phyloP scores from a whole-genome alignment of 64 coral and sea anemone species.

The Acropora tenuis region DNA sequence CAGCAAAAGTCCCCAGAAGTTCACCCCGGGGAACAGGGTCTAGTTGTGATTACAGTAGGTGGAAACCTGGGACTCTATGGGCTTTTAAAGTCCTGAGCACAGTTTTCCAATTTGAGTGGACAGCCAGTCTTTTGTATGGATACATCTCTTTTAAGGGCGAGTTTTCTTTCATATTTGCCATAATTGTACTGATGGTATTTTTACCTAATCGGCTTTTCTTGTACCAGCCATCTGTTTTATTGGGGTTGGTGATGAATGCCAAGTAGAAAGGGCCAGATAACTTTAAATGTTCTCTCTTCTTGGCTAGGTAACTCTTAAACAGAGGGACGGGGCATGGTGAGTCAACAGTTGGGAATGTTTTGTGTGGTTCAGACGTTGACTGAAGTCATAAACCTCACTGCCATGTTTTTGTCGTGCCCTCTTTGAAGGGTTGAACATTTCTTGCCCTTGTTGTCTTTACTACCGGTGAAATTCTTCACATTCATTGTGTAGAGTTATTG shows the following conservation, averaged over 20 bases:
- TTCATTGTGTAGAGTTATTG: slow-evolving; percentile 56
- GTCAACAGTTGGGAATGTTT: not conserved
- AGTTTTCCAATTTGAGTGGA: too few species aligned
- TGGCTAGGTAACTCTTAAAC: not conserved
- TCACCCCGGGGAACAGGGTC: too few species aligned
- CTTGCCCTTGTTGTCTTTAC: not conserved
- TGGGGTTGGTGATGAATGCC: slow-evolving; percentile 26
- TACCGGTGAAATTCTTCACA: slow-evolving; percentile 21
- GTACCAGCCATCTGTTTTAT: not conserved
- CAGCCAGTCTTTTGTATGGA: slow-evolving; percentile 15
- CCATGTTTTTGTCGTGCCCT: not conserved
- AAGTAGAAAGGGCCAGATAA: slow-evolving; percentile 28
- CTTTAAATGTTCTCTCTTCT: slow-evolving; percentile 19
- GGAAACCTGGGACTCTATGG: too few species aligned
- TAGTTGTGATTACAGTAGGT: too few species aligned
- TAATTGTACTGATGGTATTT: slow-evolving; percentile 34
- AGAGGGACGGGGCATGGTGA: not conserved
- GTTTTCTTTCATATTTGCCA: slow-evolving; percentile 50
- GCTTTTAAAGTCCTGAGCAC: too few species aligned
- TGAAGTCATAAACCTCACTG: not conserved
- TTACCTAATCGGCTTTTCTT: slow-evolving; percentile 27
- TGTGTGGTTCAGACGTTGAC: not conserved
- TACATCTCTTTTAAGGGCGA: not conserved
- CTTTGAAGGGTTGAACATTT: not conserved
- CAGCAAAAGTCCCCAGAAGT: too few species aligned